Evolutionary conservation across 2,888 invertebrate genomes (phyloP), one percentile per base, ranked within the genome.

Genomic region (Geophilus truncorum): DNA sequence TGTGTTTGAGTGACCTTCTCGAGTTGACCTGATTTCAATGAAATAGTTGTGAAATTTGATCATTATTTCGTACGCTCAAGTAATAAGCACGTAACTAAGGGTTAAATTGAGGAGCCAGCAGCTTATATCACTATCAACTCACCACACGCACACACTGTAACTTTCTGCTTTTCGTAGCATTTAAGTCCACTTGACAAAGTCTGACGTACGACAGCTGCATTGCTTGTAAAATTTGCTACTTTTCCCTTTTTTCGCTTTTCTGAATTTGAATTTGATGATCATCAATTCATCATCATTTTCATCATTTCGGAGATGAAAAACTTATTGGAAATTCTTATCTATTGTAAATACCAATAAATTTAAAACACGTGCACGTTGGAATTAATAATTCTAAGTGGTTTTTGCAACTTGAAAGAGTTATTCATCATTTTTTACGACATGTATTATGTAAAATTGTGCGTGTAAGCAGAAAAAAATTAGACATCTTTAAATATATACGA

Each of bases 1-100:
- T 70, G 70, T 25, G 25, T 28, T 70, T 70, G 70, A 70, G 6
- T 70, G 70, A 70, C 70, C 70, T 70, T 70, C 70, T 70, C 23
- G 10, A 28, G 25, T 28, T 70, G 70, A 70, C 70, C 70, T 70
- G 70, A 70, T 70, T 70, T 28, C 70, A 70, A 28, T 51, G 51
- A 51, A 32, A 32, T 32, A 32, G 32, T 12, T 45, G 4, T 12
- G 18, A 18, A 70, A 70, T 70, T 70, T 70, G 9, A 70, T 70
- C 70, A 70, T 70, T 12, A 12, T 15, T 25, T 70, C 12, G 51
- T n/a, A 51, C 51, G n/a, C 5, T n/a, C 18, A 18, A 51, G 51
- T 51, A 51, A 51, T 51, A 51, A 7, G 51, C 51, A 51, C 7
- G 51, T 51, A 51, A 51, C 51, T 40, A 40, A 51, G 51, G 51